Evolutionary conservation across 2,888 invertebrate species (phyloP), one percentile per base, ranked within the genome.

Genomic region (Dromius quadrimaculatus): DNA sequence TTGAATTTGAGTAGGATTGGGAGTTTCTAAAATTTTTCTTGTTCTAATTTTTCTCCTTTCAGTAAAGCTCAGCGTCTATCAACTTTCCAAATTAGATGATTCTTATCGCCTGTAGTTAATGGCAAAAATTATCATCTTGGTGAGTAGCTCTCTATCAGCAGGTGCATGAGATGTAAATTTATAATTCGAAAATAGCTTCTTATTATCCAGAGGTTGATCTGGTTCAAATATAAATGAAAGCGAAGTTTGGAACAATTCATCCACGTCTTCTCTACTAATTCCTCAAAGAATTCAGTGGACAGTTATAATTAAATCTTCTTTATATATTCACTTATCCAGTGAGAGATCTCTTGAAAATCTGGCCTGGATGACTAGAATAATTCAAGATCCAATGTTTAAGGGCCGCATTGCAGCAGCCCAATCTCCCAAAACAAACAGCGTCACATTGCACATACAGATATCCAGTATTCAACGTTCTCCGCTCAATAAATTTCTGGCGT

Each of bases 121-220:
- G 34, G 50, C 50, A 64, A 50, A 47, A 64, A 64, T 64, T 64
- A 64, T 64, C 13, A 47, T 64, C 64, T 19, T 15, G 9, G 19
- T 63, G 32, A 63, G 32, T 28, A 41, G 43, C 43, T 43, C 38
- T 61, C 20, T 20, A 20, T 41, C 23, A n/a, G 43, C 63, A 63
- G 63, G 45, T 63, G 63, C 45, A 63, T 62, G 41, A 28, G 63
- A 63, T 20, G 34, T 59, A 59, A n/a, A 63, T 41, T 63, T 62
- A 62, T 43, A 41, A 62, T 38, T 62, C 22, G 41, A 38, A 22
- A 41, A 32, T 47, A 47, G 47, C 47, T 47, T 47, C 32, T 32
- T 32, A 57, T 57, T 57, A 57, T 57, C 57, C 6, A 15, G 17
- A 17, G 57, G 32, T 32, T 17, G 32, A 57, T 57, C 57, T 57